These are phyloP conservation scores for Rhegmatorhina hoffmannsi DNA, from an alignment of 2,113 vertebrate species.

Conservation along the genomic window DNA sequence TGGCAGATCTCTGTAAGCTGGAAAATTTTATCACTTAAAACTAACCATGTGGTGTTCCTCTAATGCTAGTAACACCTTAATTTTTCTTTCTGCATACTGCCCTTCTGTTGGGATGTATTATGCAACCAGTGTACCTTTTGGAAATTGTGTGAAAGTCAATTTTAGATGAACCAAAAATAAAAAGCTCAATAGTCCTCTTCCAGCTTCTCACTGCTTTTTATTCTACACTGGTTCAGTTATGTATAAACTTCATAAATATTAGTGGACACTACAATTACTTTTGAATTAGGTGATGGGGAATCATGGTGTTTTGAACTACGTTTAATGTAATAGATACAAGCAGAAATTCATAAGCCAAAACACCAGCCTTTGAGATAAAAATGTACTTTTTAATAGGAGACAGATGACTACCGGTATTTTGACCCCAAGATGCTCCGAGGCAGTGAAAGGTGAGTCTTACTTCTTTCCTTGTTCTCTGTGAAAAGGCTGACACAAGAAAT, in stretches of 20 bases:
- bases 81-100: not conserved
- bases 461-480: not conserved
- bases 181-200: not conserved
- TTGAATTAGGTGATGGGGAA: not conserved
- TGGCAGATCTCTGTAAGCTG: not conserved
- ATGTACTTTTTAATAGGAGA: slow-evolving; percentile 82
- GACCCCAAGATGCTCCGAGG: slow-evolving; percentile 98
- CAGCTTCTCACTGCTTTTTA: not conserved
- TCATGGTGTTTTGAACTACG: not conserved
- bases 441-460: slow-evolving; percentile 87
- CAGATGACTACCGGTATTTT: slow-evolving; percentile 97
- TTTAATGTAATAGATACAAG: not conserved
- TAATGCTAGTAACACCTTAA: not conserved
- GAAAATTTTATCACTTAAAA: not conserved
- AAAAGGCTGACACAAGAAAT: not conserved
- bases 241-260: not conserved
- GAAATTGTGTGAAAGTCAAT: not conserved
- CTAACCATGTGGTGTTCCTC: not conserved
- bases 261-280: not conserved
- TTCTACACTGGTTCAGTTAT: not conserved
- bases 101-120: slow-evolving; percentile 15
- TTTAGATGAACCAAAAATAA: not conserved
- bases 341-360: not conserved
- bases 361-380: not conserved
- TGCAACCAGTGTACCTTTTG: not conserved